Evolutionary conservation across 1,140 invertebrate species (phyloP).

Genomic region (Heliothis subflexa): DNA sequence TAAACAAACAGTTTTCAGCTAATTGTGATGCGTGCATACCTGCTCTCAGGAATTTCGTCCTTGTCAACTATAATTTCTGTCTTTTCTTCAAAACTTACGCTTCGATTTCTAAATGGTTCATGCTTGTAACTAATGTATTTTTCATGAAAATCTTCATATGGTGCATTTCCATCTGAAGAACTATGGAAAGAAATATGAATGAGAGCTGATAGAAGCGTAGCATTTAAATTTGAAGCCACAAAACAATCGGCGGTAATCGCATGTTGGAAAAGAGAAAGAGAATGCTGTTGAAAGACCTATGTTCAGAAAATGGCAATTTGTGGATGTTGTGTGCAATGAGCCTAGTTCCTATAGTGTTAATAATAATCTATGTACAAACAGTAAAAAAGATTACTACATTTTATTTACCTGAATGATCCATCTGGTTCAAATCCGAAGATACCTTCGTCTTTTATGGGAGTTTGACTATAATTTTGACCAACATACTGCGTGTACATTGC

Average conservation of each 20-base stretch:
- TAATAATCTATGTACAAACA: conserved; percentile 22
- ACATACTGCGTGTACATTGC: conserved; percentile 75
- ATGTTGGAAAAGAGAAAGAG: conserved; percentile 37
- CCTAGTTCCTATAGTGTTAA: conserved; percentile 36
- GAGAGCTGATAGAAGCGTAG: conserved; percentile 73
- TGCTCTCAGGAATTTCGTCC: conserved; percentile 69
- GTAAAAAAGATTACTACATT: neutral
- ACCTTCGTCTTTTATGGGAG: conserved; percentile 88
- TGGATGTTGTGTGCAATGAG: conserved; percentile 44
- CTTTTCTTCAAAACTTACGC: conserved; percentile 89
- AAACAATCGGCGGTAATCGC: conserved; percentile 13
- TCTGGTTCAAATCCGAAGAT: conserved; percentile 86
- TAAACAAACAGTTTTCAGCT: conserved; percentile 28
- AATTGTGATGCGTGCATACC: conserved; percentile 64
- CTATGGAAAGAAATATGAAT: conserved; percentile 82
- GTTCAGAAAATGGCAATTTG: conserved; percentile 43
- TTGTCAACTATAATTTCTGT: conserved; percentile 72
- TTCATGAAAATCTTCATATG: conserved; percentile 92
- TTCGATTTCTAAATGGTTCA: conserved; percentile 90
- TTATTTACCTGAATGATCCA: conserved; percentile 81
- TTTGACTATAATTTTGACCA: conserved; percentile 85
- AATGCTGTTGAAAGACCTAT: conserved; percentile 22
- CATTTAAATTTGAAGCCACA: conserved; percentile 52
- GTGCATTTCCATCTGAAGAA: conserved; percentile 85
- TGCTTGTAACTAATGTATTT: conserved; percentile 90